phyloP scores from a whole-genome alignment of 2,113 vertebrate genomes.

The Myiagra hebetior region DNA sequence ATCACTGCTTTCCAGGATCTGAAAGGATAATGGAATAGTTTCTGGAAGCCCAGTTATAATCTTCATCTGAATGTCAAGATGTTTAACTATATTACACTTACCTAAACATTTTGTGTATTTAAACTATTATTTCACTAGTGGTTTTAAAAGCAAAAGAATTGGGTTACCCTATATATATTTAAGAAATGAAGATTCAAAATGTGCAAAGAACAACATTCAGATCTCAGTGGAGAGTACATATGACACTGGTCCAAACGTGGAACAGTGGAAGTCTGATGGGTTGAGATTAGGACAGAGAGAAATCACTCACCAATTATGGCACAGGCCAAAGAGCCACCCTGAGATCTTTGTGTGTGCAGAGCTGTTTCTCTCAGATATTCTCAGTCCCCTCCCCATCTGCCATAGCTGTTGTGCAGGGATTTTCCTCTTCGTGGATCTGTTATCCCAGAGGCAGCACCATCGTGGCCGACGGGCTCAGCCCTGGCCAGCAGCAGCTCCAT shows the following conservation, averaged over 20 bases:
- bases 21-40: not conserved
- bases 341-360: not conserved
- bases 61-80: not conserved
- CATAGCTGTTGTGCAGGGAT: not conserved
- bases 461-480: not conserved
- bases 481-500: not conserved
- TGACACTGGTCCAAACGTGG: not conserved
- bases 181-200: not conserved
- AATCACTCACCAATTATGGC: not conserved
- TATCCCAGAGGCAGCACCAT: not conserved
- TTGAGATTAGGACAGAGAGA: not conserved
- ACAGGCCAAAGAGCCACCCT: not conserved
- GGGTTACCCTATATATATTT: not conserved
- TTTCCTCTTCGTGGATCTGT: not conserved
- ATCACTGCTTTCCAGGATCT: not conserved
- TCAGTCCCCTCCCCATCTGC: fast-evolving
- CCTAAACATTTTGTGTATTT: not conserved
- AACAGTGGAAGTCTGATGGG: not conserved
- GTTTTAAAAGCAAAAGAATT: not conserved
- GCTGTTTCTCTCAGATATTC: not conserved
- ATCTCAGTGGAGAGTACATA: not conserved
- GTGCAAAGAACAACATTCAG: not conserved
- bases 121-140: not conserved
- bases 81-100: not conserved
- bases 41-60: not conserved